Conservation (phyloP, 2,797 vertebrate species). For the Gymnodraco acuticeps region DNA sequence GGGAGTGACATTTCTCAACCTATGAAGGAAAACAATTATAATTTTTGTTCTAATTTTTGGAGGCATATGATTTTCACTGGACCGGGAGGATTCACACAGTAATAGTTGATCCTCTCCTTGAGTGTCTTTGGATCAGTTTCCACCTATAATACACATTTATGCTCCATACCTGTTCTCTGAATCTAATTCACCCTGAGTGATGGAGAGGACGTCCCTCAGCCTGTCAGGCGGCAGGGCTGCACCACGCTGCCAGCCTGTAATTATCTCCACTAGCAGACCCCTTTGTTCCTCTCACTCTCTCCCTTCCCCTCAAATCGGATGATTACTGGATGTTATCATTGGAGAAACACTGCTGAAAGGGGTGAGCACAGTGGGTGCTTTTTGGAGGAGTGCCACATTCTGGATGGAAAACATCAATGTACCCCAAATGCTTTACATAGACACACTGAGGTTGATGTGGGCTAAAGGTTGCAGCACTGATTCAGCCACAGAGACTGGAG, state of each 20-base stretch:
- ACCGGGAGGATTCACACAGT: neutral
- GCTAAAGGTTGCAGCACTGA: conserved; percentile 4
- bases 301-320: conserved; percentile 69
- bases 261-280: conserved; percentile 67
- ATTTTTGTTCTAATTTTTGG: neutral
- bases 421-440: conserved; percentile 1
- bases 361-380: conserved; percentile 45
- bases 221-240: conserved; percentile 59
- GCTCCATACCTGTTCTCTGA: conserved; percentile 35
- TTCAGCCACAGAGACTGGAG: neutral
- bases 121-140: conserved; percentile 38
- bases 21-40: neutral
- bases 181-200: conserved; percentile 60
- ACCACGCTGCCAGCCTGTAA: conserved; percentile 66
- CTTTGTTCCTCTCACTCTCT: conserved; percentile 41
- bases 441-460: neutral
- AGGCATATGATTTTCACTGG: neutral
- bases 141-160: conserved; percentile 31
- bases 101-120: conserved; percentile 26
- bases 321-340: conserved; percentile 76
- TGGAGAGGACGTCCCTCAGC: conserved; percentile 58
- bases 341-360: conserved; percentile 72
- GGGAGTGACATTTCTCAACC: neutral
- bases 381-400: conserved; percentile 27
- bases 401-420: conserved; percentile 22